Percentiles rank a stretch among this genome's conserved stretches.
Conservation (phyloP, 2,888 invertebrate genomes). For the Venusia cambrica region DNA sequence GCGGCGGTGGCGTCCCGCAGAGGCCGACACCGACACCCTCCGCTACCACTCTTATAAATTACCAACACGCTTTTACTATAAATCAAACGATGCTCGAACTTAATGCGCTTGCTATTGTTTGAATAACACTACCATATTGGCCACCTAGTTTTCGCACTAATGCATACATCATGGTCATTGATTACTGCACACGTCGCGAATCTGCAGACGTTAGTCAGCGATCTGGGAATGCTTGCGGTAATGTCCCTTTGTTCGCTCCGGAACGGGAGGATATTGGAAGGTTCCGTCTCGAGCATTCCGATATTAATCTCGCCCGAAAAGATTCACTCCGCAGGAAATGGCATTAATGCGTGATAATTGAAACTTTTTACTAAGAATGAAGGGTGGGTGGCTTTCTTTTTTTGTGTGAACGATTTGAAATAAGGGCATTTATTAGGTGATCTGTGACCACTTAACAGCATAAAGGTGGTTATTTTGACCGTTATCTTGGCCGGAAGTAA, state of each 20-base stretch:
- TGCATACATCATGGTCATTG: slow-evolving; percentile 51
- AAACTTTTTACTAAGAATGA: slow-evolving; percentile 47
- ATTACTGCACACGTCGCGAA: slow-evolving; percentile 35
- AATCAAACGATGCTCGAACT: slow-evolving; percentile 73
- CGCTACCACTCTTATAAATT: slow-evolving; percentile 75
- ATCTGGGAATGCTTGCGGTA: slow-evolving; percentile 50
- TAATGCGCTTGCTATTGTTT: slow-evolving; percentile 79
- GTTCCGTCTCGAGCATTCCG: slow-evolving; percentile 51
- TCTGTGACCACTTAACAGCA: slow-evolving; percentile 63
- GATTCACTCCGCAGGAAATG: slow-evolving; percentile 60
- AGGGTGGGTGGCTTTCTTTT: slow-evolving; percentile 35
- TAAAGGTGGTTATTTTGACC: slow-evolving; percentile 69
- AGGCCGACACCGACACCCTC: slow-evolving; percentile 53
- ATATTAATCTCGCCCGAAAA: slow-evolving; percentile 58
- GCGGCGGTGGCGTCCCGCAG: slow-evolving; percentile 63
- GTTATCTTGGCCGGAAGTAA: slow-evolving; percentile 72
- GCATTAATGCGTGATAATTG: slow-evolving; percentile 66
- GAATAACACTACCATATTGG: slow-evolving; percentile 58
- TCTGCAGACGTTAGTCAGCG: slow-evolving; percentile 57
- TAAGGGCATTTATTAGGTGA: slow-evolving; percentile 54
- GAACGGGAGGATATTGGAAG: slow-evolving; percentile 62
- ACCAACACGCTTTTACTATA: slow-evolving; percentile 77
- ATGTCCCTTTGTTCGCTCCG: slow-evolving; percentile 60
- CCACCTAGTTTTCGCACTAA: slow-evolving; percentile 43
- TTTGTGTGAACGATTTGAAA: slow-evolving; percentile 46